Evolutionary conservation across 1,140 invertebrate genomes (phyloP), one percentile per base, ranked within the genome.

Genomic region (Drosophila saltans): DNA sequence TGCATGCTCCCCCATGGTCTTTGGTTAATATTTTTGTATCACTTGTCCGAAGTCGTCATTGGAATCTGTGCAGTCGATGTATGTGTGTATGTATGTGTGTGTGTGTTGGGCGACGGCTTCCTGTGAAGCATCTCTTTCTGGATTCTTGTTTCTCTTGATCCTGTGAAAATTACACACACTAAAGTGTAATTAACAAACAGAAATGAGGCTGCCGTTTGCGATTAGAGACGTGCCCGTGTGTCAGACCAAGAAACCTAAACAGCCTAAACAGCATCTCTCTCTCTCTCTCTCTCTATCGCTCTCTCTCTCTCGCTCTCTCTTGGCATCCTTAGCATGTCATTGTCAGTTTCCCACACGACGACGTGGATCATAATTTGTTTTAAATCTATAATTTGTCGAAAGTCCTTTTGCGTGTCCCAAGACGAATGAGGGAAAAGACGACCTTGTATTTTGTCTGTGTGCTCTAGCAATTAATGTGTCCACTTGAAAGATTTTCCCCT

Each of bases 161-260:
- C 83, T 83, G 83, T 83, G 83, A 88, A 83, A 88, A 88, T 79
- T 83, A 83, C 80, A 83, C 82, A 86, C 76, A 86, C 81, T 77
- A 75, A 82, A 83, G 72, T 80, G 83, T 76, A 86, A 86, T 86
- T 86, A 86, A 86, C 83, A 86, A 86, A 88, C 83, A 88, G 83
- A 82, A 88, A 72, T 88, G 84, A 88, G 84, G 83, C 84, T 88
- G 83, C 83, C 63, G 80, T 88, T 83, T 64, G 70, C 33, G 68
- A 78, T 81, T 75, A 85, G 78, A 78, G 64, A 75, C 82, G 81
- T 84, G 81, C 69, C 72, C 66, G 43, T 21, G 45, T 16, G 0
- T 16, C 36, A 61, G 40, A 8, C 40, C 45, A 16, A 40, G 59
- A 2, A 30, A 4, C 28, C 28, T 30, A 36, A 36, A 7, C 39